These are phyloP conservation scores for Clarias batrachus DNA, from an alignment of 2,113 vertebrate genomes.

Conservation along the genomic window DNA sequence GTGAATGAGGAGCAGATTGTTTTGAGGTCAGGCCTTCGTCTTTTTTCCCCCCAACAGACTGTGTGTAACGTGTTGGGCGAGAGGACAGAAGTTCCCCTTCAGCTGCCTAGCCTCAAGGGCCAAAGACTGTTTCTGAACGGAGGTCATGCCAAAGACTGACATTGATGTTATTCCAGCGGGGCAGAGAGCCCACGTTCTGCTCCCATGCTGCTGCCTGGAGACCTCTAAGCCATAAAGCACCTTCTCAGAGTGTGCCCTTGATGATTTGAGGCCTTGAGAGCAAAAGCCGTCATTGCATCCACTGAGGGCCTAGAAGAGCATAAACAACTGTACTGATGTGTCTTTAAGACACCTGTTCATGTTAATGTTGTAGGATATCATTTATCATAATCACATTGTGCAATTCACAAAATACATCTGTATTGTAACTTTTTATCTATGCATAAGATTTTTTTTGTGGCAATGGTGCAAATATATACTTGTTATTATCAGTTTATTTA, in stretches of 20 bases:
- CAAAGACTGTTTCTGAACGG: slow-evolving; percentile 59
- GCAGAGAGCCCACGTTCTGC: slow-evolving; percentile 61
- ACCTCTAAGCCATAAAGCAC: slow-evolving; percentile 69
- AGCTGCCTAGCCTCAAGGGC: slow-evolving; percentile 52
- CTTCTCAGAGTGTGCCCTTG: slow-evolving; percentile 67
- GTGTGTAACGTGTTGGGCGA: slow-evolving; percentile 48
- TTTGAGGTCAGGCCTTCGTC: slow-evolving; percentile 58
- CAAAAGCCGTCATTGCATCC: not conserved
- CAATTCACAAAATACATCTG: not conserved
- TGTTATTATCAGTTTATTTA: not conserved
- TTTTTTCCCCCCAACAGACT: slow-evolving; percentile 44
- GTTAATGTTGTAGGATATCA: not conserved
- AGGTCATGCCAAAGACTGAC: slow-evolving; percentile 66
- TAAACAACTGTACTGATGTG: not conserved
- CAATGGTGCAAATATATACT: not conserved
- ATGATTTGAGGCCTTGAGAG: slow-evolving; percentile 39
- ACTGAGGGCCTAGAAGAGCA: not conserved
- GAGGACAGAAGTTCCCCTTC: slow-evolving; percentile 59
- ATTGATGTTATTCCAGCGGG: slow-evolving; percentile 61
- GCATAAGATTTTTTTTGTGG: not conserved
- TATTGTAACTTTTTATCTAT: not conserved
- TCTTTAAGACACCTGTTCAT: slow-evolving; percentile 17
- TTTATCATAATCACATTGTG: no score
- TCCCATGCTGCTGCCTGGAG: slow-evolving; percentile 59
- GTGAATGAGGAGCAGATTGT: slow-evolving; percentile 53